Percentiles rank a stretch among this genome's conserved stretches.
These are phyloP conservation scores for Lasius platythorax DNA, from an alignment of 2,888 invertebrate species.

Conservation along the genomic window DNA sequence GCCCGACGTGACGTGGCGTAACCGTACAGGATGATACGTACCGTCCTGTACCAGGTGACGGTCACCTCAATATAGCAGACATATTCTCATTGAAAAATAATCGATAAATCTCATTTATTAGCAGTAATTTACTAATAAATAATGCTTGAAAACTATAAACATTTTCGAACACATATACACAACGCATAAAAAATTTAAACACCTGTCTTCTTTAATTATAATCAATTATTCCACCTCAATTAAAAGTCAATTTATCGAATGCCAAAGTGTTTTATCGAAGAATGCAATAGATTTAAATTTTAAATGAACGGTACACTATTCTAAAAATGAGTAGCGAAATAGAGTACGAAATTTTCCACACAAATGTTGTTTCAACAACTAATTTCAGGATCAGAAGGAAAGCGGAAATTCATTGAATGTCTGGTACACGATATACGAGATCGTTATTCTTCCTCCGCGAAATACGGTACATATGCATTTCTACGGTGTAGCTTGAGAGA, in stretches of 20 bases:
- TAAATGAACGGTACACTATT: not conserved
- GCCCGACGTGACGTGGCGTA: conserved; percentile 67
- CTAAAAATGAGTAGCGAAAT: not conserved
- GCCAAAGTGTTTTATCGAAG: not conserved
- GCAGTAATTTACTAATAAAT: not conserved
- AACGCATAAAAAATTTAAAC: not conserved
- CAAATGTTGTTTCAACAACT: conserved; percentile 13
- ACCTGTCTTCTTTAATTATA: not conserved
- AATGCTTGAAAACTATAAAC: conserved; percentile 3
- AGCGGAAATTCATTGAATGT: conserved; percentile 53
- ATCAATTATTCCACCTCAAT: not conserved
- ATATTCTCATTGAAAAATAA: not conserved
- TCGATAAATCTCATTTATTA: not conserved
- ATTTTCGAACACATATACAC: not conserved
- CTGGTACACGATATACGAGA: conserved; percentile 44
- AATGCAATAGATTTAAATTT: not conserved
- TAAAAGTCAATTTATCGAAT: not conserved
- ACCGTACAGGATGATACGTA: conserved; percentile 42
- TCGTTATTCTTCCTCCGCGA: conserved; percentile 51
- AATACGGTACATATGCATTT: conserved; percentile 59
- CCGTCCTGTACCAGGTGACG: conserved; percentile 24
- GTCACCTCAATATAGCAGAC: conserved; percentile 27
- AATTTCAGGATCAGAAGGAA: conserved; percentile 40
- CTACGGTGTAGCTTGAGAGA: conserved; percentile 60
- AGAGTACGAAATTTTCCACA: not conserved